A percentile compares a stretch with the other conserved stretches of the same genome.
phyloP scores from a whole-genome alignment of 1,140 invertebrate species.

The Xylocopa sonorina region DNA sequence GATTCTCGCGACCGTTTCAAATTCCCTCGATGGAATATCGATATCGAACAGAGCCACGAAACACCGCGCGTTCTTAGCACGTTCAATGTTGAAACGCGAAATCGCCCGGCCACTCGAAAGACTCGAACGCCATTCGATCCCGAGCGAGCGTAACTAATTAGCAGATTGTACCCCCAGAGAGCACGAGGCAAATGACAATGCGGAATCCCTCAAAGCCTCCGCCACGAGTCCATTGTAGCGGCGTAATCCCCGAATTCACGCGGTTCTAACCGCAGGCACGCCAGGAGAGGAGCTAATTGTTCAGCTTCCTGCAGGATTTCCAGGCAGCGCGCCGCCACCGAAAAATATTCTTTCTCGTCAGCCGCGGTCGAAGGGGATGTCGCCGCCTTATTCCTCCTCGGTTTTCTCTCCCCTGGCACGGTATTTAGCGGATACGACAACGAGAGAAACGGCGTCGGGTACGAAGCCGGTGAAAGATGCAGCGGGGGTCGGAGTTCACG shows the following conservation, averaged over 20 bases:
- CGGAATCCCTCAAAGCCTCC: background rate
- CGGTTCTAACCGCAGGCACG: background rate
- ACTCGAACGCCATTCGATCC: background rate
- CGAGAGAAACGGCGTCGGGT: background rate
- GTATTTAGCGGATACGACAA: background rate
- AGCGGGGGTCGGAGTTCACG: conserved; percentile 16
- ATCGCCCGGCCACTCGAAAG: no score
- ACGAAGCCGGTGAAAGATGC: conserved; percentile 3
- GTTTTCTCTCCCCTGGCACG: no score
- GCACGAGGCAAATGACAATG: background rate
- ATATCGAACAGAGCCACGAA: no score
- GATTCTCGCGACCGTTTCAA: no score
- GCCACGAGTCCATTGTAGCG: background rate
- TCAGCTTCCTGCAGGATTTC: conserved; percentile 20
- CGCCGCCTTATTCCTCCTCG: no score
- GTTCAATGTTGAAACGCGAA: no score
- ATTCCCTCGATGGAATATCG: no score
- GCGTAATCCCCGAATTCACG: conserved; percentile 23
- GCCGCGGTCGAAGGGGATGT: no score
- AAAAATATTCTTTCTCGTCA: background rate
- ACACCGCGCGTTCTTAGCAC: no score
- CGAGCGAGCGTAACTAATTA: background rate
- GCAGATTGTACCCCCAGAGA: conserved; percentile 3
- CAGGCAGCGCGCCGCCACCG: background rate
- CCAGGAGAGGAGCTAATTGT: conserved; percentile 21